Percentiles rank a stretch among this genome's conserved stretches.
phyloP scores from a whole-genome alignment of 2,888 invertebrate species.

The Euplagia quadripunctaria region DNA sequence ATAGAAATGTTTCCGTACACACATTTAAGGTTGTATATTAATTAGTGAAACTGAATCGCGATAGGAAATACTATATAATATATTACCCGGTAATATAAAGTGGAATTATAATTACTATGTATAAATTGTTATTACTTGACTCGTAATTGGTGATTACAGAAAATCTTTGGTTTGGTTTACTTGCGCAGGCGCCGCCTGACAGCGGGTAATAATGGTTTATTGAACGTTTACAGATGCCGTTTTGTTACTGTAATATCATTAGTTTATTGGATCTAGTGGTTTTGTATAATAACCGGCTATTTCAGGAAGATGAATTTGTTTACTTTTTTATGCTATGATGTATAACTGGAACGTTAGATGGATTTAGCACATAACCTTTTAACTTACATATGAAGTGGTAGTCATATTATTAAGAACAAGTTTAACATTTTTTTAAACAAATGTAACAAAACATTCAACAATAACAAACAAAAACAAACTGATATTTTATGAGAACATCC shows the following conservation, averaged over 20 bases:
- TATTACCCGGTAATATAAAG: constrained; percentile 32
- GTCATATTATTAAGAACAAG: too few relatives aligned
- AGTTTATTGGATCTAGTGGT: constrained; percentile 18
- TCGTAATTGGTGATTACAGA: constrained; percentile 29
- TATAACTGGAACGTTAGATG: not conserved
- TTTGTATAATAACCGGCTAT: constrained; percentile 3
- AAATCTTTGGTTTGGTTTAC: constrained; percentile 16
- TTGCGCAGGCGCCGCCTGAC: constrained; percentile 1
- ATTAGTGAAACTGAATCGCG: constrained; percentile 30
- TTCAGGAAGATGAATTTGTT: not conserved
- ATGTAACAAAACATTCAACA: too few relatives aligned
- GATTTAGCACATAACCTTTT: not conserved
- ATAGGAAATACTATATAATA: constrained; percentile 40
- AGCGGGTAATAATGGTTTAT: constrained; percentile 11
- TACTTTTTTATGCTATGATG: not conserved
- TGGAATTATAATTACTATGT: constrained; percentile 35
- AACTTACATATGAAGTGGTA: too few relatives aligned
- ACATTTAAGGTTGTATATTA: constrained; percentile 40
- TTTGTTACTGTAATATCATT: constrained; percentile 19
- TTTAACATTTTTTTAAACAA: too few relatives aligned
- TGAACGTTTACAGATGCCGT: not conserved
- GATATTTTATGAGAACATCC: too few relatives aligned
- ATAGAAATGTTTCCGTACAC: constrained; percentile 14
- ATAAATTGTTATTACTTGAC: constrained; percentile 28
- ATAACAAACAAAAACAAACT: too few relatives aligned